Conservation (phyloP, 1,140 invertebrate genomes). For the Potamilus streckersoni region DNA sequence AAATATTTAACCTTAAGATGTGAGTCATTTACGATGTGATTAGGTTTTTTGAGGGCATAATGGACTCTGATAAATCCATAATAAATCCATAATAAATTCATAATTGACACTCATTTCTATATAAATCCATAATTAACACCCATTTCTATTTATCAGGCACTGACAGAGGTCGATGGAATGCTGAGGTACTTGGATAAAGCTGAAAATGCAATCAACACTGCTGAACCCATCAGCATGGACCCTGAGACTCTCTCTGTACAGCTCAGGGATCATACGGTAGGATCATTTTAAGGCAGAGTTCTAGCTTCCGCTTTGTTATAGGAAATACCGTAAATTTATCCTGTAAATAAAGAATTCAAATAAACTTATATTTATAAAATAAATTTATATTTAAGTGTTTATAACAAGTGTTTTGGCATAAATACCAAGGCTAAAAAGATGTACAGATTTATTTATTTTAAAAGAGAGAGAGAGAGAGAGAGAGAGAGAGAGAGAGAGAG, state of each 20-base stretch:
- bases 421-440: no score
- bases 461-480: no score
- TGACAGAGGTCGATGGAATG: slow-evolving; percentile 73
- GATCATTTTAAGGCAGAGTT: slow-evolving; percentile 8
- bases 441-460: no score
- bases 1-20: no score
- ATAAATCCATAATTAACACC: not conserved
- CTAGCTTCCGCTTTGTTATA: not conserved
- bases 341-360: no score
- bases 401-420: no score
- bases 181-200: slow-evolving; percentile 90
- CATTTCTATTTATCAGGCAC: slow-evolving; percentile 45
- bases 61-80: not conserved
- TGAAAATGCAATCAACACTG: slow-evolving; percentile 87
- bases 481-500: no score
- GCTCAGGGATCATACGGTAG: slow-evolving; percentile 88
- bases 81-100: slow-evolving; percentile 1
- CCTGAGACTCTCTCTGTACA: slow-evolving; percentile 90
- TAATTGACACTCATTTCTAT: not conserved
- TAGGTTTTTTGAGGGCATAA: no score
- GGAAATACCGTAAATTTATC: not conserved
- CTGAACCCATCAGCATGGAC: slow-evolving; percentile 90
- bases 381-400: no score
- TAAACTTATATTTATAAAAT: no score
- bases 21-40: no score